phyloP scores from a whole-genome alignment of 23 tunicate species.

The Halocynthia roretzi region DNA sequence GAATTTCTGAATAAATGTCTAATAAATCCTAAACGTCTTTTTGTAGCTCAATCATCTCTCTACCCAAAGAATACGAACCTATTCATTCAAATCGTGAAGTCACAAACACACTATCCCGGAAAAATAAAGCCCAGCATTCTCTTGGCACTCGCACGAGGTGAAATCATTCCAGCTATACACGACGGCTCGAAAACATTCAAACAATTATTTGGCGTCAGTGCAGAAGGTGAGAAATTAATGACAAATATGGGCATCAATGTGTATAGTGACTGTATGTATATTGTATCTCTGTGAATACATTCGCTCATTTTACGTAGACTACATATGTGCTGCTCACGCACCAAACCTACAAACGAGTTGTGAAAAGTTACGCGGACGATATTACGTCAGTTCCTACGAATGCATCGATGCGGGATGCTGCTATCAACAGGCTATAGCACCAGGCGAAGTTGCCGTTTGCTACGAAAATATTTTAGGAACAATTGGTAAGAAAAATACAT shows the following conservation, averaged over 20 bases:
- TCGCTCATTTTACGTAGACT: constrained; percentile 34
- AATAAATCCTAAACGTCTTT: neutral
- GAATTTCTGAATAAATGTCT: no score
- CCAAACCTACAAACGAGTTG: constrained; percentile 31
- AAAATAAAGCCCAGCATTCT: constrained; percentile 66
- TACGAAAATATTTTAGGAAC: constrained; percentile 75
- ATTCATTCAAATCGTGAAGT: constrained; percentile 69
- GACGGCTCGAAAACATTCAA: constrained; percentile 37
- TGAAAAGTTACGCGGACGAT: constrained; percentile 11
- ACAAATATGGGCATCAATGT: no score
- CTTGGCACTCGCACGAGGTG: constrained; percentile 47
- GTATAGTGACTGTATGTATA: no score
- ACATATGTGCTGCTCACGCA: constrained; percentile 69
- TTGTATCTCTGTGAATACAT: no score
- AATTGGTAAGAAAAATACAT: constrained; percentile 42
- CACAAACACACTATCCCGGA: constrained; percentile 52
- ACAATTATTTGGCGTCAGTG: constrained; percentile 71
- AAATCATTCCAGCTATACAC: constrained; percentile 34
- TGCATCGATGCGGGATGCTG: constrained; percentile 88
- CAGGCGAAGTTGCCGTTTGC: constrained; percentile 30
- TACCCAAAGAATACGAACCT: constrained; percentile 65
- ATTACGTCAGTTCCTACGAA: constrained; percentile 41
- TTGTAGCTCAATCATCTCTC: constrained; percentile 32
- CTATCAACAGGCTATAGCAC: constrained; percentile 10
- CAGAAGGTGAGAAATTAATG: constrained; percentile 33